phyloP scores from a whole-genome alignment of 2,797 vertebrate genomes.

The Chaetophractus vellerosus region DNA sequence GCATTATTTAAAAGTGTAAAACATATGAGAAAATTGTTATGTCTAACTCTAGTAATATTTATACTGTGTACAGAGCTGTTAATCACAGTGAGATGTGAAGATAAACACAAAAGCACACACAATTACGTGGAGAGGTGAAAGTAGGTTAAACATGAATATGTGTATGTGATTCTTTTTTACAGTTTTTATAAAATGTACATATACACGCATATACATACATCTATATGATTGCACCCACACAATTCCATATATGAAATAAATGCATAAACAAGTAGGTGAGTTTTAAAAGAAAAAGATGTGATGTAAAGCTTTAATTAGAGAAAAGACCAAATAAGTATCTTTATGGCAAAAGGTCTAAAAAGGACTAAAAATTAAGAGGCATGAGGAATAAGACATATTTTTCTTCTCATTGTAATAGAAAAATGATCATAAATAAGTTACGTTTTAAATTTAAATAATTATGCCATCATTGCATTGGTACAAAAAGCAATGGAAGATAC shows the following conservation, averaged over 20 bases:
- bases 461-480: background rate
- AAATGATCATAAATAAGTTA: background rate
- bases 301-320: background rate
- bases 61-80: background rate
- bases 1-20: background rate
- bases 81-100: background rate
- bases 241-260: background rate
- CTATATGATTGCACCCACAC: background rate
- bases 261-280: background rate
- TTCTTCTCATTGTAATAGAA: background rate
- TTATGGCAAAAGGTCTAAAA: background rate
- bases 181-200: background rate
- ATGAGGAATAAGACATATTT: background rate
- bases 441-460: background rate
- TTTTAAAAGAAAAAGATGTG: background rate
- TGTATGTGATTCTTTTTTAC: background rate
- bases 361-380: background rate
- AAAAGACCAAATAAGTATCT: background rate
- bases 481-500: background rate
- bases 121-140: background rate
- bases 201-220: background rate
- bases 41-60: background rate
- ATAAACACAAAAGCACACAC: background rate
- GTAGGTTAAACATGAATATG: background rate
- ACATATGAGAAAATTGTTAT: background rate